These are phyloP conservation scores for Pangasius macronema DNA, from an alignment of 2,797 vertebrate genomes.

Conservation along the genomic window DNA sequence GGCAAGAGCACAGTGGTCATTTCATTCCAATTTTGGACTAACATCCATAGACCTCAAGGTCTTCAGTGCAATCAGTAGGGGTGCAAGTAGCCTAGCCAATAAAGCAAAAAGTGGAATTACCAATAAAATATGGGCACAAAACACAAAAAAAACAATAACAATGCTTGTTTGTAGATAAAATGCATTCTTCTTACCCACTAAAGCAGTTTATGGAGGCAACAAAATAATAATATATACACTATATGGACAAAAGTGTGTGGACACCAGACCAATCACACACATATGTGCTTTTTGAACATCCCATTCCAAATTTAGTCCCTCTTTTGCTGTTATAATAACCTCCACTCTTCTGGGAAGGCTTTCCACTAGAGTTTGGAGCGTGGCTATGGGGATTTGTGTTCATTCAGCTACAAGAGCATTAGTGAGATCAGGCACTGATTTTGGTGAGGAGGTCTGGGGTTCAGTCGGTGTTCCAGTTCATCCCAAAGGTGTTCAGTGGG, in stretches of 20 bases:
- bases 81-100: conserved; percentile 4
- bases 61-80: conserved; percentile 17
- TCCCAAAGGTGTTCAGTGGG: neutral
- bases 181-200: neutral
- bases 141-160: neutral
- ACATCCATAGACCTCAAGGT: conserved; percentile 26
- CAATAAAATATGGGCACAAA: conserved; percentile 20
- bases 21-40: conserved; percentile 41
- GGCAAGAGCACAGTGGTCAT: conserved; percentile 38
- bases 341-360: neutral
- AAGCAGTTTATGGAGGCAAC: neutral
- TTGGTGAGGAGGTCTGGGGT: neutral
- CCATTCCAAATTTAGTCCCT: neutral
- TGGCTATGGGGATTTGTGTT: neutral
- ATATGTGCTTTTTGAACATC: neutral
- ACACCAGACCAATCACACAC: neutral
- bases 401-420: neutral
- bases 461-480: neutral
- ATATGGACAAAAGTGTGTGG: neutral
- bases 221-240: neutral
- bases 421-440: neutral
- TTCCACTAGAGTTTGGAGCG: neutral
- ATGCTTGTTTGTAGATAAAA: neutral
- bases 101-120: conserved; percentile 18
- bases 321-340: neutral